Evolutionary conservation across 2,797 vertebrate species (phyloP).

Genomic region (Eulemur mongoz): DNA sequence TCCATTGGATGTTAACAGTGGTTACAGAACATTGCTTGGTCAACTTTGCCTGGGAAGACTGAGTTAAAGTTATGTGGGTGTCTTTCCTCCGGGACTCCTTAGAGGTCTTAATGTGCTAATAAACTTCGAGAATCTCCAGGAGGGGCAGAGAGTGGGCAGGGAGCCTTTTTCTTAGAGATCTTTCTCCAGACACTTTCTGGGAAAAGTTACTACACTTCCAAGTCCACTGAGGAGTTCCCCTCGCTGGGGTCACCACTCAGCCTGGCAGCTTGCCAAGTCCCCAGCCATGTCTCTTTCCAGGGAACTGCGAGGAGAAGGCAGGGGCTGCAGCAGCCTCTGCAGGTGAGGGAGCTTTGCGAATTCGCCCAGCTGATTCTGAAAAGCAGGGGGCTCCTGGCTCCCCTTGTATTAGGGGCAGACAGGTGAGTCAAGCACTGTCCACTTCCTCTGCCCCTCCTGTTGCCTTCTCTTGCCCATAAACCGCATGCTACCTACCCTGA

Average conservation of each 20-base stretch:
- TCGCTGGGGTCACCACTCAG: fast-evolving
- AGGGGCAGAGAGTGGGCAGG: not conserved
- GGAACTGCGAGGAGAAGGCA: not conserved
- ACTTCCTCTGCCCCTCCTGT: fast-evolving
- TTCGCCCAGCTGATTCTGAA: not conserved
- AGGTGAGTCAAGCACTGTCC: not conserved
- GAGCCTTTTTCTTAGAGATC: not conserved
- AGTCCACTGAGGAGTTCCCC: not conserved
- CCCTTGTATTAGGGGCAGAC: too few relatives aligned
- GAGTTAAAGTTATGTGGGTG: not conserved
- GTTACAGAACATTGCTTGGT: not conserved
- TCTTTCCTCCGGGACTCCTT: not conserved
- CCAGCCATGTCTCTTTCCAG: not conserved
- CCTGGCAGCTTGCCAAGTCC: not conserved
- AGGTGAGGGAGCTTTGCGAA: not conserved
- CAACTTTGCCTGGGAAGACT: not conserved
- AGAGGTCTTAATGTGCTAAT: not conserved
- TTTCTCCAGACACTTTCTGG: not conserved
- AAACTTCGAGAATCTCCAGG: not conserved
- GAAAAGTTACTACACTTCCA: not conserved
- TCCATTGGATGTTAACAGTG: not conserved
- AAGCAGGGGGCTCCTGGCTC: fast-evolving
- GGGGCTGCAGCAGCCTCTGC: fast-evolving
- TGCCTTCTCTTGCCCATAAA: not conserved
- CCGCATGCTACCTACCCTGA: constrained; percentile 86